Conservation (phyloP, 2,888 invertebrate species). For the Lycocerus yunnanus region DNA sequence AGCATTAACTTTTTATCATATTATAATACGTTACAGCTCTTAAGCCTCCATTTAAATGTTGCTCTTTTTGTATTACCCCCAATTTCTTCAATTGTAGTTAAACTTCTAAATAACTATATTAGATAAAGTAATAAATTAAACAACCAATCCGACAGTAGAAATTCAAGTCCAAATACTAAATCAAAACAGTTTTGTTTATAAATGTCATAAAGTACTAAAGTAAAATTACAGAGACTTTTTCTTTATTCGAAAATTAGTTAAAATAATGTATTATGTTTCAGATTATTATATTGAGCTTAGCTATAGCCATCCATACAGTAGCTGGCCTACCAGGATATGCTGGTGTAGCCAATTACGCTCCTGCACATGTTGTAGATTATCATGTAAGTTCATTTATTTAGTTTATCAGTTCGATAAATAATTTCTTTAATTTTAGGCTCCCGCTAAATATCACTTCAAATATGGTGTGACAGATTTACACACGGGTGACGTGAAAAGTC, state of each 20-base stretch:
- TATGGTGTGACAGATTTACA: conserved; percentile 67
- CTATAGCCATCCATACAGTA: conserved; percentile 35
- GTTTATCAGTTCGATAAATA: not conserved
- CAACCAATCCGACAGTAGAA: too few species aligned
- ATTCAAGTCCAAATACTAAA: too few species aligned
- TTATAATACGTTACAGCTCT: too few species aligned
- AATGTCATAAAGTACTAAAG: too few species aligned
- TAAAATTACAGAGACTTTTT: too few species aligned
- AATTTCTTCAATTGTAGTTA: too few species aligned
- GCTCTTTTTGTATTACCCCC: too few species aligned
- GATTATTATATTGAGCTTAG: conserved; percentile 36
- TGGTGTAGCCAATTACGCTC: conserved; percentile 52
- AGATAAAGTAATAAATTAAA: too few species aligned
- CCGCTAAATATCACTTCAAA: conserved; percentile 61
- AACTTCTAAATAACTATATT: too few species aligned
- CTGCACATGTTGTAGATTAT: conserved; percentile 60
- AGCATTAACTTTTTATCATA: too few species aligned
- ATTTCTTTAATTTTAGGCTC: not conserved
- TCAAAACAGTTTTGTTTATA: too few species aligned
- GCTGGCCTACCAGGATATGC: conserved; percentile 39
- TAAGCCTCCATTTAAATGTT: too few species aligned
- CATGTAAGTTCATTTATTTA: conserved; percentile 60
- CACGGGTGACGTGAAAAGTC: conserved; percentile 65
- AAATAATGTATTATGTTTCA: conserved; percentile 20
- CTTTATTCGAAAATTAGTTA: not conserved